These are phyloP conservation scores for Dromiciops gliroides DNA, from an alignment of 2,113 vertebrate species.

Conservation along the genomic window DNA sequence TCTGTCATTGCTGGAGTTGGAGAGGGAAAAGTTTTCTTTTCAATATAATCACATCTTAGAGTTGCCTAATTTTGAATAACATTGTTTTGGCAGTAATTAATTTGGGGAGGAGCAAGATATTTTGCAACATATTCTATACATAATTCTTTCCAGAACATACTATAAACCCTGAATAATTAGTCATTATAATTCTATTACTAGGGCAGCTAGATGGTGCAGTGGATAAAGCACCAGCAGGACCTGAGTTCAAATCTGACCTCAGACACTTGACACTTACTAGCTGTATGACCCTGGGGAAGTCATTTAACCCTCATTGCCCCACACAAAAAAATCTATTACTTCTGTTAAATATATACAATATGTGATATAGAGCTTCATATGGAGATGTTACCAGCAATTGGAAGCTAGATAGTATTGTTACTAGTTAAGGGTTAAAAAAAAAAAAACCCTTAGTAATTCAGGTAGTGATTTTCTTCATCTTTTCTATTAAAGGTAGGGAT, in stretches of 20 bases:
- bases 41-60: background rate
- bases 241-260: too few species aligned
- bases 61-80: background rate
- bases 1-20: background rate
- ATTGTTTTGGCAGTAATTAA: background rate
- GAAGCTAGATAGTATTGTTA: background rate
- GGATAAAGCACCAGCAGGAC: too few species aligned
- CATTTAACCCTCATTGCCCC: too few species aligned
- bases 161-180: background rate
- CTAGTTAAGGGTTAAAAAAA: background rate
- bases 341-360: background rate
- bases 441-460: too few species aligned
- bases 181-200: background rate
- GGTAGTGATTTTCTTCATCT: too few species aligned
- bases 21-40: background rate
- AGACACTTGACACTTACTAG: too few species aligned
- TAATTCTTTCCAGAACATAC: background rate
- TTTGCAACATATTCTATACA: background rate
- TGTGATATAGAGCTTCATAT: background rate
- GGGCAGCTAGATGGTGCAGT: too few species aligned
- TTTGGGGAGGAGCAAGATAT: background rate
- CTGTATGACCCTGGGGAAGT: too few species aligned
- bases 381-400: background rate
- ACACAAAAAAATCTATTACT: too few species aligned
- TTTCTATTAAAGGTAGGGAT: background rate